Evolutionary conservation across 2,113 vertebrate genomes (phyloP), one percentile per base, ranked within the genome.

Genomic region (Istiophorus platypterus): DNA sequence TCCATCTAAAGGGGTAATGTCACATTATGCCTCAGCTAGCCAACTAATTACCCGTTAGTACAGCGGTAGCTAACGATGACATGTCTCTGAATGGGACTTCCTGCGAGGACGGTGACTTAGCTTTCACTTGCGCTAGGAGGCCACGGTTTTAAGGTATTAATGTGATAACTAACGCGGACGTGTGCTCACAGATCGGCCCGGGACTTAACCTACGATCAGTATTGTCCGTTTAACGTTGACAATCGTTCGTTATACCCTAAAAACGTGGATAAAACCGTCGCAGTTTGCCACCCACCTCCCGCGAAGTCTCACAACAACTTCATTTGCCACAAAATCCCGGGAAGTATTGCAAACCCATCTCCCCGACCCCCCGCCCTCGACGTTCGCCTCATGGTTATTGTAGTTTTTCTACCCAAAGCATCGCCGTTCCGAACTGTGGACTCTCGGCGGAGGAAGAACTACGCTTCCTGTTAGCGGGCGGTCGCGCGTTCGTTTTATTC

Each of bases 311-410:
- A 37, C 7, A 31, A 39, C 10, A 10, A 8, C 12, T n/a, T 2
- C n/a, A 63, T 4, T 67, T 56, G 51, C 34, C 20, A 54, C 11
- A 34, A 81, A 91, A 81, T 89, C 90, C 91, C 90, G 87, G 93
- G 78, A 90, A 88, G 71, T 81, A 84, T 88, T 73, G 80, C 86
- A 82, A 76, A 64, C n/a, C 1, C 29, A 27, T 2, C 17, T 24
- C 58, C 52, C n/a, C 1, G 26, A 27, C 2, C 17, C 27, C 58
- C 52, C 69, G 18, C 64, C 80, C 74, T 41, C 24, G n/a, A 11
- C 22, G 0, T 4, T 1, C 2, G 71, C 1, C 24, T 80, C 5
- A 12, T 0, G 5, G 93, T 79, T 75, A 62, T 77, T 92, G 90
- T 88, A 92, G 91, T 92, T 89, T 14, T 42, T 42, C 0, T 1